Evolutionary conservation across 1,140 invertebrate species (phyloP).

Genomic region (Drosophila sp.): DNA sequence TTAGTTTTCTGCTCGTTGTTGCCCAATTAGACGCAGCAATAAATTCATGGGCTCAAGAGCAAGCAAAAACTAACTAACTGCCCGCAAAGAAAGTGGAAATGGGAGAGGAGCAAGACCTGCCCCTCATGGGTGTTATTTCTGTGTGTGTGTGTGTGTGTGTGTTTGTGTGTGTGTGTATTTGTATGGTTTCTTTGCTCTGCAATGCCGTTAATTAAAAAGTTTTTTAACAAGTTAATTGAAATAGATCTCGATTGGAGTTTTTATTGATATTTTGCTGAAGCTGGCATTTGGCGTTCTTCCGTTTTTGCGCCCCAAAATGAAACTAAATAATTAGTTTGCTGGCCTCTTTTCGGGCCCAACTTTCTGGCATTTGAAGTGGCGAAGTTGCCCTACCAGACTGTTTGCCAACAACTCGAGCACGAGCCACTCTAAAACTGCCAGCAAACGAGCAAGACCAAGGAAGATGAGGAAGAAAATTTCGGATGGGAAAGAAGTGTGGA

Average conservation of each 20-base stretch:
- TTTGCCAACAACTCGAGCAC: conserved; percentile 77
- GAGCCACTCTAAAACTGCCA: conserved; percentile 57
- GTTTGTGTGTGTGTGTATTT: conserved; percentile 1
- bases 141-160: neutral
- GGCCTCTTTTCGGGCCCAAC: conserved; percentile 74
- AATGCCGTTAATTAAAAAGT: conserved; percentile 79
- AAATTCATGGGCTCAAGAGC: conserved; percentile 50
- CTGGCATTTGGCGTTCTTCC: conserved; percentile 50
- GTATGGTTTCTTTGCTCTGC: conserved; percentile 45
- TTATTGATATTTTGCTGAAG: conserved; percentile 77
- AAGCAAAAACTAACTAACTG: conserved; percentile 29
- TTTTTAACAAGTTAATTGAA: conserved; percentile 81
- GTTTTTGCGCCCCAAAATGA: conserved; percentile 57
- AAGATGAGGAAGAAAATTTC: neutral
- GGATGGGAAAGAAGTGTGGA: neutral
- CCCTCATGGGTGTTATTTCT: neutral
- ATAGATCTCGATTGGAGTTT: conserved; percentile 81
- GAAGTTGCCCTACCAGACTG: conserved; percentile 71
- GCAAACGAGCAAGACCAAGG: neutral
- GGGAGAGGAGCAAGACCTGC: neutral
- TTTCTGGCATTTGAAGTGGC: conserved; percentile 72
- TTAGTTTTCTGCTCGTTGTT: conserved; percentile 38
- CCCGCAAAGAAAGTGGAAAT: conserved; percentile 37
- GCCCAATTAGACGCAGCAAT: conserved; percentile 77
- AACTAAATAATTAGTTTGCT: conserved; percentile 82